Evolutionary conservation across 2,888 invertebrate genomes (phyloP), one percentile per base, ranked within the genome.

Genomic region (Timema cristinae): DNA sequence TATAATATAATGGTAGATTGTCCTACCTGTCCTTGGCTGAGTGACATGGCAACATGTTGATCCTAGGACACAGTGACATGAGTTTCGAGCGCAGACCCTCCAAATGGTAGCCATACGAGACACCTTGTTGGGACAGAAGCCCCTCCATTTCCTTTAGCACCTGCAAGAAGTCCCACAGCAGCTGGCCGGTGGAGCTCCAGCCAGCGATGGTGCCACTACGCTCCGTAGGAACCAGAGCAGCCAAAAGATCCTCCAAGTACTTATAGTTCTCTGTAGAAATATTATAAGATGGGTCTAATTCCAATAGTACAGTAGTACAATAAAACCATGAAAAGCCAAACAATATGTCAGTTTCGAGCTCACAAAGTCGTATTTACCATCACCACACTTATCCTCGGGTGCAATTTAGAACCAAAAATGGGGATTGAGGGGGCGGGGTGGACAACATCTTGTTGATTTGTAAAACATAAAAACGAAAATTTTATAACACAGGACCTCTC

Each of bases 141-240:
- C 68, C 51, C 52, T 73, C 71, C 75, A 89, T 87, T 83, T 89
- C 88, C 50, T 75, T 72, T 48, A 78, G 75, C 1, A 93, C 87
- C 51, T 87, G 86, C 76, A 93, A 85, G 77, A 91, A 94, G 77
- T 91, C 90, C 78, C 90, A 84, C 59, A 91, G 84, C 51, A 93
- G 88, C 77, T 88, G 87, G 0, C 93, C 94, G 72, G 91, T 91
- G 75, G 83, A 84, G 71, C 85, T 82, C 94, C 94, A 94, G 75
- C 90, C 90, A 76, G 87, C 86, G 56, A 93, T 87, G 68, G 86
- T 84, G 69, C 85, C 83, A 8, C 83, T 81, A 59, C 81, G 77
- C 16, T 87, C 86, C 0, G 85, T 83, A 50, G 84, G 84, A 75
- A 86, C 85, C 79, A 93, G 82, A 75, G 88, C 86, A 52, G 84